Evolutionary conservation across 2,888 invertebrate genomes (phyloP).

Genomic region (Sinotaia quadrata): DNA sequence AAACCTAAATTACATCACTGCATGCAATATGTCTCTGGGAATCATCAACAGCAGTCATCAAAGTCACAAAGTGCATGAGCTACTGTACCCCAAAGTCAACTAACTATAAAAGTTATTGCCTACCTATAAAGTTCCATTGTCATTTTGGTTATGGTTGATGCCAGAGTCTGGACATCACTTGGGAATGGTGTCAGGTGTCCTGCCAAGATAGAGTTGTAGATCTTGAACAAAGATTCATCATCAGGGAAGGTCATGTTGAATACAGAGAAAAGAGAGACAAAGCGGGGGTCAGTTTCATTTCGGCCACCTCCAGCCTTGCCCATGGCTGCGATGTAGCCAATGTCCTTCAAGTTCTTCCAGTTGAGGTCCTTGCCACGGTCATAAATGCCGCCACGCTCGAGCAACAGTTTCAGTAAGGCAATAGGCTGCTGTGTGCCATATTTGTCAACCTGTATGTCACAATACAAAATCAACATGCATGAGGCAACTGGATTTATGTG

Average conservation of each 20-base stretch:
- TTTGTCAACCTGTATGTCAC: slow-evolving; percentile 76
- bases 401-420: slow-evolving; percentile 89
- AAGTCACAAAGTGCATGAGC: too few species aligned
- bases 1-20: too few species aligned
- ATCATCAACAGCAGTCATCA: too few species aligned
- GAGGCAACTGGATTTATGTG: too few species aligned
- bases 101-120: not conserved
- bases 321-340: slow-evolving; percentile 76
- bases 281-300: slow-evolving; percentile 91
- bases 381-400: slow-evolving; percentile 90
- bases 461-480: too few species aligned
- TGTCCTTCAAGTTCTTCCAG: slow-evolving; percentile 90
- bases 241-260: slow-evolving; percentile 90
- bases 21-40: too few species aligned
- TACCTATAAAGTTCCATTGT: slow-evolving; percentile 88
- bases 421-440: slow-evolving; percentile 96
- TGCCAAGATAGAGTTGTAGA: slow-evolving; percentile 85
- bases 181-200: slow-evolving; percentile 85
- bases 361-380: slow-evolving; percentile 90
- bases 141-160: slow-evolving; percentile 81
- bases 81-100: too few species aligned
- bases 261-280: slow-evolving; percentile 90
- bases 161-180: slow-evolving; percentile 79
- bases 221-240: slow-evolving; percentile 83
- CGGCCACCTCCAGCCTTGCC: slow-evolving; percentile 86